phyloP scores from a whole-genome alignment of 2,888 invertebrate genomes.

The Arctia plantaginis region DNA sequence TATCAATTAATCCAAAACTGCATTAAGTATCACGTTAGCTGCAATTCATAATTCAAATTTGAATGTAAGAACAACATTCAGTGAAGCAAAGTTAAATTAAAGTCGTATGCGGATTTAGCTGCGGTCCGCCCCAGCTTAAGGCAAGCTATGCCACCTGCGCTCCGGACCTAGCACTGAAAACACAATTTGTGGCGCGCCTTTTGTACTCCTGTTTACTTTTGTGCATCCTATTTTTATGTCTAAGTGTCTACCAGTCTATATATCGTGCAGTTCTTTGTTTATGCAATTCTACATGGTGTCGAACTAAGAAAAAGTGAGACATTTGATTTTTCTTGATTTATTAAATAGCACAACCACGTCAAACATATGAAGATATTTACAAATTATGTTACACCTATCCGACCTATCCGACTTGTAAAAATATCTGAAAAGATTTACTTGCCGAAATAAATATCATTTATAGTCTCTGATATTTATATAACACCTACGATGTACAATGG shows the following conservation, averaged over 20 bases:
- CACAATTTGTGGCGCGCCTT: conserved; percentile 79
- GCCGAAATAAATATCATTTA: no score
- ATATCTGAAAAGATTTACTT: no score
- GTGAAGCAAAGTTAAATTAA: conserved; percentile 84
- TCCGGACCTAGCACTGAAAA: conserved; percentile 71
- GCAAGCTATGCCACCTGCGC: conserved; percentile 75
- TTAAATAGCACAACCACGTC: no score
- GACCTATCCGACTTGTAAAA: no score
- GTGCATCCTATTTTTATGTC: conserved; percentile 72
- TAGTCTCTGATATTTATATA: neutral
- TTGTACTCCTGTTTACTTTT: conserved; percentile 77
- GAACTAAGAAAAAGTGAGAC: neutral
- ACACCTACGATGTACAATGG: neutral
- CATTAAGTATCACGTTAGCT: conserved; percentile 45
- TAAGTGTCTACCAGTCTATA: conserved; percentile 10
- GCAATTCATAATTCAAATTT: conserved; percentile 66
- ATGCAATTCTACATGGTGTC: neutral
- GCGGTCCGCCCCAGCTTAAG: conserved; percentile 75
- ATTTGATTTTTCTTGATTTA: neutral
- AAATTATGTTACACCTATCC: no score
- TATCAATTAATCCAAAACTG: conserved; percentile 40
- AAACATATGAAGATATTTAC: no score
- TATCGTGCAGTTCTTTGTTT: neutral
- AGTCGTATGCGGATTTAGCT: conserved; percentile 80
- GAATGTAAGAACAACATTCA: conserved; percentile 78